Conservation (phyloP, 2,797 vertebrate species). For the Vireo griseus region DNA sequence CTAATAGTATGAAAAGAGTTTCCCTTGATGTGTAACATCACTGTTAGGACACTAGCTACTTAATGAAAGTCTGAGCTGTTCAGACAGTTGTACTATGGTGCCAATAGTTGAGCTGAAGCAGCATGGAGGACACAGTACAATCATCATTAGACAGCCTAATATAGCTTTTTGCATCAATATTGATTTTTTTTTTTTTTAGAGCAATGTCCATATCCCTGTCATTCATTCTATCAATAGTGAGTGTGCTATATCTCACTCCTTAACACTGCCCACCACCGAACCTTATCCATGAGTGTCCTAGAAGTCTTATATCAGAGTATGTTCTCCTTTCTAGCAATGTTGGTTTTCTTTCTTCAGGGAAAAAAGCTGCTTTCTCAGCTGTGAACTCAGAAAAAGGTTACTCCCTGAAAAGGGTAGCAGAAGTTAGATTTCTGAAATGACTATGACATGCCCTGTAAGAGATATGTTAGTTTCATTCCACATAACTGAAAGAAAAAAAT, state of each 20-base stretch:
- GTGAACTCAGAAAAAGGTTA: background rate
- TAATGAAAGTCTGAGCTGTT: background rate
- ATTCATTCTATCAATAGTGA: background rate
- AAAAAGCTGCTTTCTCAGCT: conserved; percentile 4
- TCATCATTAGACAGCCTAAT: background rate
- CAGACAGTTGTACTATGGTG: background rate
- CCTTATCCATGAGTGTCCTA: background rate
- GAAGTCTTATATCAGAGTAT: background rate
- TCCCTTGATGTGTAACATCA: background rate
- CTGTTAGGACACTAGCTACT: background rate
- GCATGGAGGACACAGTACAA: background rate
- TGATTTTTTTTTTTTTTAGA: background rate
- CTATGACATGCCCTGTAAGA: background rate
- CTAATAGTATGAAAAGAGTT: background rate
- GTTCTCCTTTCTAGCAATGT: background rate
- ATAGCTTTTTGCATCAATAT: background rate
- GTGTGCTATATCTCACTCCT: background rate
- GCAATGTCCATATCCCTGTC: background rate
- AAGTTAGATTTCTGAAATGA: background rate
- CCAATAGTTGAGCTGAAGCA: background rate
- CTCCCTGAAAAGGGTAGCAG: background rate
- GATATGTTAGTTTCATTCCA: background rate
- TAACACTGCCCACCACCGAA: background rate
- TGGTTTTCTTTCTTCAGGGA: background rate
- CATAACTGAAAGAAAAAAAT: background rate